phyloP scores from a whole-genome alignment of 2,113 vertebrate genomes.

The Actinemys pallida region DNA sequence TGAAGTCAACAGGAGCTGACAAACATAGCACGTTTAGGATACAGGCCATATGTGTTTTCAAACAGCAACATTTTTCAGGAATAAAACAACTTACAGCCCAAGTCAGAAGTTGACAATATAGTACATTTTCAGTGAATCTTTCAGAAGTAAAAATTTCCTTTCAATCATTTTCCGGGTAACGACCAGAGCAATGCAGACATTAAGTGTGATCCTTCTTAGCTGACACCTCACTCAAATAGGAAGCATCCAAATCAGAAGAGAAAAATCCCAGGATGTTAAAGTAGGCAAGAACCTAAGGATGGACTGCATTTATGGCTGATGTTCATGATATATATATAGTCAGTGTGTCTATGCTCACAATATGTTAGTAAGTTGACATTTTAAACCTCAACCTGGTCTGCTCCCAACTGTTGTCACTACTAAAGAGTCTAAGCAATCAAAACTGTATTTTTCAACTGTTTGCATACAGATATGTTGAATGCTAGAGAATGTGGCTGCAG shows the following conservation, averaged over 20 bases:
- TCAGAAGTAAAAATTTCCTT: background rate
- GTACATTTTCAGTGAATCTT: too few relatives aligned
- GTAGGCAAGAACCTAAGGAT: background rate
- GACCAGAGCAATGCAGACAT: too few relatives aligned
- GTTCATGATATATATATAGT: background rate
- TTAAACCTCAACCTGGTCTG: background rate
- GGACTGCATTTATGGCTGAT: background rate
- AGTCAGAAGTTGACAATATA: background rate
- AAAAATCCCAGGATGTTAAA: background rate
- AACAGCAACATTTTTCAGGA: background rate
- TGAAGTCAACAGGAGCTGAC: background rate
- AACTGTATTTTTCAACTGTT: background rate
- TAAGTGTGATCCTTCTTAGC: background rate
- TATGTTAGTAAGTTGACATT: background rate
- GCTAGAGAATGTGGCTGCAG: too few relatives aligned
- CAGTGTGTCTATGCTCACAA: background rate
- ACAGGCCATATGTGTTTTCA: background rate
- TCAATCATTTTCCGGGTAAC: too few relatives aligned
- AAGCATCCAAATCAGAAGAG: background rate
- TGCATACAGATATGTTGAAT: background rate
- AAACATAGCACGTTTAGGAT: background rate
- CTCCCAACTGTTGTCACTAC: background rate
- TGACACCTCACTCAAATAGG: background rate
- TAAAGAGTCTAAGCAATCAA: background rate
- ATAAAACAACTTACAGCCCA: background rate